These are phyloP conservation scores for Chymomyza caudatula DNA, from an alignment of 2,888 invertebrate genomes.

Conservation along the genomic window DNA sequence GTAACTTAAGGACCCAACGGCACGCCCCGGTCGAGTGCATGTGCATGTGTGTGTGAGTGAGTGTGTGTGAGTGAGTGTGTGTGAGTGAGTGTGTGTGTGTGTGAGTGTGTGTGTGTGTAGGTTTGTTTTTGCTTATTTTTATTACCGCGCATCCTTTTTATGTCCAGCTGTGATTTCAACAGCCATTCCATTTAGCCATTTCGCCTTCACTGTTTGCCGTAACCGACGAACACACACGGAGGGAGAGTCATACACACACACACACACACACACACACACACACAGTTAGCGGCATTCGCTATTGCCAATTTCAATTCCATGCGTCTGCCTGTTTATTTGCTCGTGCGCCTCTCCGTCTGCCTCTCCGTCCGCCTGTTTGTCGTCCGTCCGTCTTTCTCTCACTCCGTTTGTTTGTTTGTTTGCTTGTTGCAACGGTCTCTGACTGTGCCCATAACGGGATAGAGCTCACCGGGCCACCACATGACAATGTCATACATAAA, in stretches of 20 bases:
- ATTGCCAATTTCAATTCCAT: conserved; percentile 5
- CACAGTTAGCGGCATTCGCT: not conserved
- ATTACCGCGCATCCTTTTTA: conserved; percentile 62
- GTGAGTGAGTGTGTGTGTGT: not conserved
- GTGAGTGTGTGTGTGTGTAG: conserved; percentile 20
- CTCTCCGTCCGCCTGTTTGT: not conserved
- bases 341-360: not conserved
- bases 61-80: not conserved
- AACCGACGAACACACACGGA: no score
- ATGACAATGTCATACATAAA: conserved; percentile 59
- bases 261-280: conserved; percentile 8
- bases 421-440: not conserved
- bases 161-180: conserved; percentile 59
- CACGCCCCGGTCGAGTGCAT: not conserved
- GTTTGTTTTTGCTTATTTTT: conserved; percentile 56
- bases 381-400: no score
- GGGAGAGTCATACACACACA: conserved; percentile 47
- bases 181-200: conserved; percentile 18
- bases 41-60: not conserved
- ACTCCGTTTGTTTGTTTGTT: not conserved
- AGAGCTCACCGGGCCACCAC: not conserved
- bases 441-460: not conserved
- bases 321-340: not conserved
- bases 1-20: not conserved
- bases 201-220: conserved; percentile 40